Evolutionary conservation across 1,140 invertebrate genomes (phyloP).

Genomic region (Listronotus oregonensis): DNA sequence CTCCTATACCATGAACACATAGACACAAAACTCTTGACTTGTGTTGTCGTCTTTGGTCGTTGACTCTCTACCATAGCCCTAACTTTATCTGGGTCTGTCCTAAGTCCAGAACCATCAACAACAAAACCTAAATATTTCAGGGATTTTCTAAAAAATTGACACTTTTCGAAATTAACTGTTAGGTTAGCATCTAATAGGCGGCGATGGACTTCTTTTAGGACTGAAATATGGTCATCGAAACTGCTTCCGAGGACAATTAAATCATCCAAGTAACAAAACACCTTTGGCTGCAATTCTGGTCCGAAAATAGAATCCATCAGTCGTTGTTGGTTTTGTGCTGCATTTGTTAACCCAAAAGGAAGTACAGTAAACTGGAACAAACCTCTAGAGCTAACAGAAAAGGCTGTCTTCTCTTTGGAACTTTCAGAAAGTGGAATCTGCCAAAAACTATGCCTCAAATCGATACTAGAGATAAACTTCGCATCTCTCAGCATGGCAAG

Average conservation of each 20-base stretch:
- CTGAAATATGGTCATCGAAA: conserved; percentile 44
- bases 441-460: conserved; percentile 22
- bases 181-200: conserved; percentile 33
- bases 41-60: conserved; percentile 20
- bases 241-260: conserved; percentile 38
- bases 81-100: too few species aligned
- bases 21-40: conserved; percentile 54
- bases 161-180: conserved; percentile 42
- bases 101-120: conserved; percentile 11
- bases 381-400: conserved; percentile 46
- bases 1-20: conserved; percentile 55
- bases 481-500: conserved; percentile 46
- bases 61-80: too few species aligned
- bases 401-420: conserved; percentile 50
- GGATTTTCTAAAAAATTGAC: conserved; percentile 16
- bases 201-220: conserved; percentile 39
- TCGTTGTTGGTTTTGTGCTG: conserved; percentile 46
- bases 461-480: conserved; percentile 46
- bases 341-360: conserved; percentile 53
- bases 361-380: conserved; percentile 51
- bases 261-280: conserved; percentile 52
- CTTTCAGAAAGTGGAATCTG: too few species aligned
- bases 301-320: conserved; percentile 48
- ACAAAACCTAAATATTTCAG: conserved; percentile 23
- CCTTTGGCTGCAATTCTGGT: conserved; percentile 35